Evolutionary conservation across 2,113 vertebrate genomes (phyloP), one percentile per base, ranked within the genome.

Genomic region (Nipponia nippon): DNA sequence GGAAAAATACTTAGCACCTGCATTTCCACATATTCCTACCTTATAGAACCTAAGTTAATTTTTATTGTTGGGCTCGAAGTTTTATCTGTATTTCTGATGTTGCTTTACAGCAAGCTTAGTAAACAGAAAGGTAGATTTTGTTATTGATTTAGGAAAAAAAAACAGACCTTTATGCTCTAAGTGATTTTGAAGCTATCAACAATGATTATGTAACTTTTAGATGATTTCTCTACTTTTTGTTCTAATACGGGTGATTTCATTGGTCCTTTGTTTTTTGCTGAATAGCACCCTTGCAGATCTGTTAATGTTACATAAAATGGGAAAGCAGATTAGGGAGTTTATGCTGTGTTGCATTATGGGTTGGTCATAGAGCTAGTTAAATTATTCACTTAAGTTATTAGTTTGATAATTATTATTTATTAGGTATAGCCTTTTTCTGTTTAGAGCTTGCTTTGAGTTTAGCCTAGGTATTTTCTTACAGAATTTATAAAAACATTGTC

Each of bases 251-350:
- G 7, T 67, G 22, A 84, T 95, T 93, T 91, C 11, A 46, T 40
- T 87, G 62, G 47, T 76, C 12, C 2, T 59, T 36, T 85, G 4
- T 38, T 78, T 92, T 95, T 81, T 93, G 49, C 91, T 95, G 93
- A 95, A 72, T 76, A 53, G 15, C 15, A 58, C 12, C 15, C 18
- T 92, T 93, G 86, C 40, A 36, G 13, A 18, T 92, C 91, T 93
- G 89, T 95, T 97, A 93, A 96, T 91, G 52, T 81, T 93, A 89
- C 65, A 75, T 71, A n/a, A 90, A 90, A 71, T 40, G 49, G 21
- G 55, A 91, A 87, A 53, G 58, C 44, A 77, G 53, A 38, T 94
- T 82, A 90, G 30, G 42, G 49, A 58, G n/a, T 34, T 87, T 92
- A 56, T 77, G 66, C 83, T 92, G 78, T 50, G 27, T 71, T 89